Percentiles rank a stretch among this genome's conserved stretches.
phyloP scores from a whole-genome alignment of 2,797 vertebrate genomes.

The Anisognathus igniventris region DNA sequence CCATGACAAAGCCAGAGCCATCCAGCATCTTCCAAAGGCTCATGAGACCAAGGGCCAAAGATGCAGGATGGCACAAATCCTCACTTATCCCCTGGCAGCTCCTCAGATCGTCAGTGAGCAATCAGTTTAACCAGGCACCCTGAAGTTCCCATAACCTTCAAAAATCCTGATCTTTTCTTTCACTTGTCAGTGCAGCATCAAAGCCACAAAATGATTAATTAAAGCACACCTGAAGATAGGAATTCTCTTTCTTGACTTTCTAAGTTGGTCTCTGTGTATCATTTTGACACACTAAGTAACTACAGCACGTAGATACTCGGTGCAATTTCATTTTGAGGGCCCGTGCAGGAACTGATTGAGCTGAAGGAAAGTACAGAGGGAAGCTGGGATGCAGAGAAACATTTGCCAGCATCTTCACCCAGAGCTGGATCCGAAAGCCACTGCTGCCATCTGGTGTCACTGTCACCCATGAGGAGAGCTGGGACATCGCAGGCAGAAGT shows the following conservation, averaged over 20 bases:
- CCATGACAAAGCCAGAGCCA: accelerated
- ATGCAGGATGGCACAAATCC: not conserved
- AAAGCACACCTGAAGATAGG: not conserved
- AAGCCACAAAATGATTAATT: not conserved
- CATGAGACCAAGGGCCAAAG: not conserved
- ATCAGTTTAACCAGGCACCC: not conserved
- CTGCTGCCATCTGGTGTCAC: slow-evolving; percentile 89
- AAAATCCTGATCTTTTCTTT: not conserved
- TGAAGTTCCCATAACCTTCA: not conserved
- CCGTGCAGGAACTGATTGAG: not conserved
- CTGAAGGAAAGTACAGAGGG: not conserved
- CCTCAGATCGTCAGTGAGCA: not conserved
- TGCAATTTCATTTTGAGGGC: slow-evolving; percentile 9
- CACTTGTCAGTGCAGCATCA: not conserved
- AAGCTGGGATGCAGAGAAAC: not conserved
- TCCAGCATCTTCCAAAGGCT: not conserved
- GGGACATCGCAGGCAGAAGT: not conserved
- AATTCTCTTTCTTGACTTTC: not conserved
- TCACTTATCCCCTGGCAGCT: not conserved
- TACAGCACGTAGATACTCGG: not conserved
- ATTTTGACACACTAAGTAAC: not conserved
- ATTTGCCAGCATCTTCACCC: not conserved
- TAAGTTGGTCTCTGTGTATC: not conserved
- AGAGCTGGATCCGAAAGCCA: slow-evolving; percentile 74
- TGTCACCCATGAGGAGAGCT: not conserved